These are phyloP conservation scores for Harpalus rufipes DNA, from an alignment of 2,888 invertebrate species.

Conservation along the genomic window DNA sequence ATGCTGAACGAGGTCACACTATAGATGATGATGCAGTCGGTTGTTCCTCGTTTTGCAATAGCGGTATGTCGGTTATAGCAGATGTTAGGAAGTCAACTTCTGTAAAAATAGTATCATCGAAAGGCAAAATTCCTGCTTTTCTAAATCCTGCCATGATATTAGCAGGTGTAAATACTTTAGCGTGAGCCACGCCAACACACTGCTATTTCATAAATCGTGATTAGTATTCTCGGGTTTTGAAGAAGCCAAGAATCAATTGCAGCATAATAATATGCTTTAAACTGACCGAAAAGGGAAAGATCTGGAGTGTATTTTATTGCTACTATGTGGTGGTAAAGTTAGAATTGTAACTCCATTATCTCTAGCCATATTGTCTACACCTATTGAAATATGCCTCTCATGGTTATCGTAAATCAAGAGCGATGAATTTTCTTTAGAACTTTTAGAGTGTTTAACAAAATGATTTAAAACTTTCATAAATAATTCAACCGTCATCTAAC, in stretches of 20 bases:
- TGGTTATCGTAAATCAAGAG: conserved; percentile 73
- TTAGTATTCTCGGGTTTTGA: conserved; percentile 74
- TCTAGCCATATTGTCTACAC: conserved; percentile 71
- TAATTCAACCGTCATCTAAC: conserved; percentile 74
- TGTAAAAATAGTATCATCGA: conserved; percentile 68
- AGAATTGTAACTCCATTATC: conserved; percentile 74
- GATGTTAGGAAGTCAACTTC: conserved; percentile 68
- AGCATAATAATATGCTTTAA: conserved; percentile 71
- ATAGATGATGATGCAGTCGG: conserved; percentile 9
- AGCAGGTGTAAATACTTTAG: too few species aligned
- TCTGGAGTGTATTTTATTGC: conserved; percentile 74
- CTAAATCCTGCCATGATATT: conserved; percentile 65
- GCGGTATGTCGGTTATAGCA: conserved; percentile 68
- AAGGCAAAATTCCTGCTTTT: conserved; percentile 69
- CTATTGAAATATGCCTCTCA: conserved; percentile 71
- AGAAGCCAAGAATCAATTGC: conserved; percentile 74
- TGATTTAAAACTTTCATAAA: conserved; percentile 74
- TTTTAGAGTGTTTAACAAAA: conserved; percentile 71
- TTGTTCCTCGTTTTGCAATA: conserved; percentile 28
- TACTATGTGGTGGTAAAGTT: conserved; percentile 75
- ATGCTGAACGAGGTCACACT: too few species aligned
- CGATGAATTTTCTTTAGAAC: conserved; percentile 71
- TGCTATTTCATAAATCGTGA: conserved; percentile 74
- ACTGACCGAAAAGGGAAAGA: conserved; percentile 71
- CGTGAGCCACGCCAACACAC: conserved; percentile 62